Evolutionary conservation across 2,797 vertebrate genomes (phyloP).

Genomic region (Eulemur mongoz): DNA sequence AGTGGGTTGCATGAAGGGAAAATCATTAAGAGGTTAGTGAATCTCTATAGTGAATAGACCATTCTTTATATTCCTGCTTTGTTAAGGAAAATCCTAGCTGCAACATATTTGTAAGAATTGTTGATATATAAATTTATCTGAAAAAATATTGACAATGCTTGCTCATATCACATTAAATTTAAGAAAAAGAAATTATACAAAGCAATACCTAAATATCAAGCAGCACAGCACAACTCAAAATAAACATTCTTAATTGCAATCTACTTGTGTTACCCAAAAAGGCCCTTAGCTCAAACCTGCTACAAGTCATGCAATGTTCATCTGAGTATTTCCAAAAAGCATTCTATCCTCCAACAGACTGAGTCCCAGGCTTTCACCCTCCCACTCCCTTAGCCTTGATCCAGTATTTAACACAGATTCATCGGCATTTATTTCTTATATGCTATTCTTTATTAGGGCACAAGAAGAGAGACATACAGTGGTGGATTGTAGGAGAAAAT

Average conservation of each 20-base stretch:
- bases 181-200: neutral
- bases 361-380: neutral
- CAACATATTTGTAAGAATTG: neutral
- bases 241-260: neutral
- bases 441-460: neutral
- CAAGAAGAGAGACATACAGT: neutral
- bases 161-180: neutral
- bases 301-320: neutral
- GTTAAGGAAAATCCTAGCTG: neutral
- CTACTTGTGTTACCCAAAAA: neutral
- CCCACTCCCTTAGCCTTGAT: neutral
- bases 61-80: neutral
- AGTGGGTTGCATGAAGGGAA: neutral
- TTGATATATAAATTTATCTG: neutral
- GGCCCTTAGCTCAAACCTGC: neutral
- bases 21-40: neutral
- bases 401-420: neutral
- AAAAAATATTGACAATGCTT: slow-evolving; percentile 21
- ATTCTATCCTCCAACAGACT: neutral
- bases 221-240: neutral
- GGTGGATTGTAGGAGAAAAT: neutral
- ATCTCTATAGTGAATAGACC: neutral
- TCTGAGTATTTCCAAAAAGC: neutral
- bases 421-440: neutral
- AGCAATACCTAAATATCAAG: neutral